These are phyloP conservation scores for Acipenser ruthenus DNA, from an alignment of 2,797 vertebrate species.

Conservation along the genomic window DNA sequence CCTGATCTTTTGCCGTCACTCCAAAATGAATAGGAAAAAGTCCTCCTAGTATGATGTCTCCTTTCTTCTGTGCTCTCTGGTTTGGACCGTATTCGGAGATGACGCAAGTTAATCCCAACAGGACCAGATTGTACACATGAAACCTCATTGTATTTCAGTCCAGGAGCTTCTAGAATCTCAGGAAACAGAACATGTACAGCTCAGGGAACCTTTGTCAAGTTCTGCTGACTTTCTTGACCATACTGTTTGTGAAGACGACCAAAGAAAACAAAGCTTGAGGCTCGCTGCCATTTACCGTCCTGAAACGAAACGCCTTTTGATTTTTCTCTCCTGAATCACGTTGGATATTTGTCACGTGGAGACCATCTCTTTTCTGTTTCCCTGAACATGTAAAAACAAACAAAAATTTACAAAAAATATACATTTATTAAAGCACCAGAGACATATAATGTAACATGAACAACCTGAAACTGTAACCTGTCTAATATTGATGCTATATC, in stretches of 20 bases:
- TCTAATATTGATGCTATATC: too few relatives aligned
- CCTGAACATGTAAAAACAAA: too few relatives aligned
- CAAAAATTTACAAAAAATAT: too few relatives aligned
- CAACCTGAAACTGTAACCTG: too few relatives aligned
- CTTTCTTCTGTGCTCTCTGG: constrained; percentile 92
- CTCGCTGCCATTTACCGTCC: not conserved
- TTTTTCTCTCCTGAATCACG: constrained; percentile 1
- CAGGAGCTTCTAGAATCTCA: constrained; percentile 16
- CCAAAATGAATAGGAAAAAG: constrained; percentile 97
- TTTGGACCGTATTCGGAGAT: constrained; percentile 82
- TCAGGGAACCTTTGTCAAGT: constrained; percentile 23
- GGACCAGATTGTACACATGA: constrained; percentile 58
- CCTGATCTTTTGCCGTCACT: constrained; percentile 90
- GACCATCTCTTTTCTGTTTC: not conserved
- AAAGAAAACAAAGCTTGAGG: not conserved
- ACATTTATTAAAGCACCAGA: too few relatives aligned
- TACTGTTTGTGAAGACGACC: constrained; percentile 22
- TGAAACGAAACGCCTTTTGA: too few relatives aligned
- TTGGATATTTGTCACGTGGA: not conserved
- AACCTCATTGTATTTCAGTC: constrained; percentile 67
- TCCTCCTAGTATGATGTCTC: constrained; percentile 92
- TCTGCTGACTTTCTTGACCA: constrained; percentile 28
- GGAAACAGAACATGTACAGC: constrained; percentile 21
- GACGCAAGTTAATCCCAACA: constrained; percentile 67
- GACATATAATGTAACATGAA: too few relatives aligned